phyloP scores from a whole-genome alignment of 2,888 invertebrate species.

The Cepaea hortensis region DNA sequence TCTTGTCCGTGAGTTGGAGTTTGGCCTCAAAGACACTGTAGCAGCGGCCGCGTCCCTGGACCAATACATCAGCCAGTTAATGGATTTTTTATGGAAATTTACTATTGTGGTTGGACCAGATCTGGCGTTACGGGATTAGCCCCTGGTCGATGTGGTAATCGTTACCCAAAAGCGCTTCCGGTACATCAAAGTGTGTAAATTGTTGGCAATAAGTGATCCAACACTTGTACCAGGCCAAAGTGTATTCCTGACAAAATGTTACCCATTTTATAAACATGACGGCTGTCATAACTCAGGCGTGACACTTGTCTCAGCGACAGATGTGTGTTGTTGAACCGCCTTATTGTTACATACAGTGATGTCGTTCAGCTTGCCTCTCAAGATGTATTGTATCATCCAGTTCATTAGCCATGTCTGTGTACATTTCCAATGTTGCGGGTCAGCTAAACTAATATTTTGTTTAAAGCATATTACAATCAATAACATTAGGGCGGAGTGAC shows the following conservation, averaged over 20 bases:
- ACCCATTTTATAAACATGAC: no score
- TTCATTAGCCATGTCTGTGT: no score
- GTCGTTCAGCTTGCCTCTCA: no score
- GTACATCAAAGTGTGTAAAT: conserved; percentile 14
- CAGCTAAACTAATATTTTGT: no score
- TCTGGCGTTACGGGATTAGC: conserved; percentile 19
- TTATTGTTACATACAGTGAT: no score
- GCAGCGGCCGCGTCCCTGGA: not conserved
- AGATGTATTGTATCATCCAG: no score
- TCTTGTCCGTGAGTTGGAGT: not conserved
- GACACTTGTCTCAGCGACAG: no score
- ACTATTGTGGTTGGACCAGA: conserved; percentile 23
- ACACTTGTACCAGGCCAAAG: not conserved
- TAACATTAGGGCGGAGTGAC: no score
- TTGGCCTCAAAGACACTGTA: not conserved
- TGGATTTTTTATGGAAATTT: conserved; percentile 23
- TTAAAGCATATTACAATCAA: no score
- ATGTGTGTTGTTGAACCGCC: no score
- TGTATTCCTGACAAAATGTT: not conserved
- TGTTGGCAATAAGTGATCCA: conserved; percentile 3
- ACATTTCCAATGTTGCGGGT: no score
- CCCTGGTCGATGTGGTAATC: conserved; percentile 29
- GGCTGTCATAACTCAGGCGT: no score
- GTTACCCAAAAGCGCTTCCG: conserved; percentile 25
- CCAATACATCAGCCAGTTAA: conserved; percentile 21